A percentile compares a stretch with the other conserved stretches of the same genome.
phyloP scores from a whole-genome alignment of 2,113 vertebrate genomes.

The Pygoscelis adeliae region DNA sequence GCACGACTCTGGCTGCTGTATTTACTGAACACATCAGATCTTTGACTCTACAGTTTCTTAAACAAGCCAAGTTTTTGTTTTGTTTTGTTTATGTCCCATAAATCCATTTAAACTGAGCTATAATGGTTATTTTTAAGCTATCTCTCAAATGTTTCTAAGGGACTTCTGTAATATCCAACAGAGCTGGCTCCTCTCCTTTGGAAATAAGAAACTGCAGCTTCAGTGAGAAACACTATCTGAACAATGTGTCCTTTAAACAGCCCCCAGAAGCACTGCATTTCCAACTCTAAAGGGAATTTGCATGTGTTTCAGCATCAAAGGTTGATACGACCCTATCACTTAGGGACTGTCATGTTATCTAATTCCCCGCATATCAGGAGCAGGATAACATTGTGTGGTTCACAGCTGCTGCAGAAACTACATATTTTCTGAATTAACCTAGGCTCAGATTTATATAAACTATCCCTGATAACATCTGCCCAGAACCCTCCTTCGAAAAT shows the following conservation, averaged over 20 bases:
- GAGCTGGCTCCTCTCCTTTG: conserved; percentile 14
- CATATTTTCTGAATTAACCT: conserved; percentile 57
- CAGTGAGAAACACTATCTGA: conserved; percentile 14
- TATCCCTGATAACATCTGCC: conserved; percentile 41
- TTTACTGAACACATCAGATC: not conserved
- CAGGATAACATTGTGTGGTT: conserved; percentile 53
- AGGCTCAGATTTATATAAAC: conserved; percentile 37
- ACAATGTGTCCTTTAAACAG: conserved; percentile 38
- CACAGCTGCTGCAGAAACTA: conserved; percentile 23
- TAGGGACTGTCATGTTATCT: conserved; percentile 55
- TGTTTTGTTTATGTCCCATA: not conserved
- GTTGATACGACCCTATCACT: conserved; percentile 11
- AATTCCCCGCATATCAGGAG: conserved; percentile 24
- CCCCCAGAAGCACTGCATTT: conserved; percentile 16
- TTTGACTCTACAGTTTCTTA: not conserved
- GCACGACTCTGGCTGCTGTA: not conserved
- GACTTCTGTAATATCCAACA: conserved; percentile 14
- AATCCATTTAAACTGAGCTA: not conserved
- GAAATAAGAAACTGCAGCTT: conserved; percentile 19
- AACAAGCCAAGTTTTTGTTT: conserved; percentile 26
- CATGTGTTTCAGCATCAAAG: conserved; percentile 60
- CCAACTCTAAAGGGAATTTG: conserved; percentile 50
- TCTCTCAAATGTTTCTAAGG: not conserved
- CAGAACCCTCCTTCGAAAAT: conserved; percentile 22
- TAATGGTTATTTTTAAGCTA: conserved; percentile 34